Base-by-base conservation (phyloP, 2,113 vertebrate genomes). In the Sturnira hondurensis region DNA sequence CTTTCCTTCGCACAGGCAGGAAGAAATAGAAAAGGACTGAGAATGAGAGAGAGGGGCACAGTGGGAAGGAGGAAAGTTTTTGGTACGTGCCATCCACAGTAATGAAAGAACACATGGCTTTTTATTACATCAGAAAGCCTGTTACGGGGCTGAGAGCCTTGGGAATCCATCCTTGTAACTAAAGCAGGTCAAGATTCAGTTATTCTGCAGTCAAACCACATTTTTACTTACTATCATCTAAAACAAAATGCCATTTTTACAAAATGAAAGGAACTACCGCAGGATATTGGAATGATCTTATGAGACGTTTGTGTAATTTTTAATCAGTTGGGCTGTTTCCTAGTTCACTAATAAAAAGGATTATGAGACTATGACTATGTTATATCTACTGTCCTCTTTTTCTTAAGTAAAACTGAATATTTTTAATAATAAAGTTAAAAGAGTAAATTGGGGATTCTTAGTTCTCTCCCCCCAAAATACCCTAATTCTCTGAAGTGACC, bases 341-440 rank as follows among this genome's bases (percentile, higher is more conserved):
- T 93, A 93, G 96, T 61, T 95, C 82, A 84, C 70, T 91, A 89
- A 95, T 58, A 89, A 81, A 93, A 93, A 41, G 45, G 38, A 70
- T 87, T 91, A 89, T 71, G 89, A 88, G 82, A 73, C 78, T 24
- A 76, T 54, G 45, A 58, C 28, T 38, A 7, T 65, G 19, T 41
- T 76, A 36, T 52, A 61, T 5, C 78, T 73, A 63, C 43, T 3
- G 0, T 38, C 80, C 58, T 6, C 68, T 85, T 70, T 83, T 83
- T 71, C 19, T 33, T n/a, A 88, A 89, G 52, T 67, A 84, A 91
- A 95, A 95, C 41, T 74, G 24, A 89, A 31, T 38, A n/a, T 76
- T 16, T 91, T 89, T 83, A 82, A 56, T 76, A 94, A 95, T 82
- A 92, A 97, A 91, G 54, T 68, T 52, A 61, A 63, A 89, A 95